Conservation (phyloP, 2,888 invertebrate species). For the Eretmocerus hayati region DNA sequence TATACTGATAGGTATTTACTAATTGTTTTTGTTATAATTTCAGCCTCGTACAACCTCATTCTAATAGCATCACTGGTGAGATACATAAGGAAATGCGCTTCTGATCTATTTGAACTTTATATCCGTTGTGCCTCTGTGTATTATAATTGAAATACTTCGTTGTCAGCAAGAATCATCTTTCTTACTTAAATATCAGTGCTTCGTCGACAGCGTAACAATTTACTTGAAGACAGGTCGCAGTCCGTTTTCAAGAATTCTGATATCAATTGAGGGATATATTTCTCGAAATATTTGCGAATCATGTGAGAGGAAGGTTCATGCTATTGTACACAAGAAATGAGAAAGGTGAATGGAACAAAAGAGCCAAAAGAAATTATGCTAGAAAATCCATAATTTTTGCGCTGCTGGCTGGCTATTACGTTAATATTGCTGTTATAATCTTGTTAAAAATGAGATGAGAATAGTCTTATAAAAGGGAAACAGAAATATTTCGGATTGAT, state of each 20-base stretch:
- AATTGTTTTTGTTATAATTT: conserved; percentile 21
- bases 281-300: conserved; percentile 19
- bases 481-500: conserved; percentile 34
- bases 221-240: conserved; percentile 8
- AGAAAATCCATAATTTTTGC: conserved; percentile 27
- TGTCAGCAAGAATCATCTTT: conserved; percentile 19
- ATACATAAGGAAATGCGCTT: too few relatives aligned
- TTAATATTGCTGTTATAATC: conserved; percentile 43
- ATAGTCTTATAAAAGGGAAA: conserved; percentile 40
- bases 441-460: conserved; percentile 43
- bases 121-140: conserved; percentile 24
- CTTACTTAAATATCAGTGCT: conserved; percentile 10
- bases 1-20: conserved; percentile 15
- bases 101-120: too few relatives aligned
- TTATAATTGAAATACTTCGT: conserved; percentile 21
- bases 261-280: too few relatives aligned
- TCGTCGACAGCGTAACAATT: conserved; percentile 11
- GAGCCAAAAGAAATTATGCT: conserved; percentile 18
- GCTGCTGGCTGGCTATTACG: conserved; percentile 47
- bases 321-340: conserved; percentile 26
- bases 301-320: conserved; percentile 19
- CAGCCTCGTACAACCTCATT: conserved; percentile 15
- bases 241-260: conserved; percentile 15
- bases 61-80: too few relatives aligned
- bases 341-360: conserved; percentile 9